phyloP scores from a whole-genome alignment of 2,113 vertebrate genomes.

The Asarcornis scutulata region DNA sequence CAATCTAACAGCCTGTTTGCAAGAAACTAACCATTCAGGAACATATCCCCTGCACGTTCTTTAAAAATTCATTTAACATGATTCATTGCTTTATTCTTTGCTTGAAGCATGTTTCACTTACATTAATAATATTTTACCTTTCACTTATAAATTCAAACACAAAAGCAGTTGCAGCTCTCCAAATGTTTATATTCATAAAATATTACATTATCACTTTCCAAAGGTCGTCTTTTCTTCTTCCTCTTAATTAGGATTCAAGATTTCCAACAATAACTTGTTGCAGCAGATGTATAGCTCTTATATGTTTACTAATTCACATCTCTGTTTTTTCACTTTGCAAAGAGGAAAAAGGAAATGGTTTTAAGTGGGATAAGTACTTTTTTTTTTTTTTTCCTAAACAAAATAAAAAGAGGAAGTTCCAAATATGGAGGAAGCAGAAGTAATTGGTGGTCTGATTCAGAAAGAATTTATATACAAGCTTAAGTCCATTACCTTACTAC shows the following conservation, averaged over 20 bases:
- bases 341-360: constrained; percentile 55
- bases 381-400: neutral
- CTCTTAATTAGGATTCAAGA: constrained; percentile 77
- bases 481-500: neutral
- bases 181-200: constrained; percentile 58
- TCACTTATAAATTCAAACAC: constrained; percentile 44
- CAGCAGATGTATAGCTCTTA: constrained; percentile 35
- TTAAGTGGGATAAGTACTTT: neutral
- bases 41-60: constrained; percentile 36
- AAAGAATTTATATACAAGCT: neutral
- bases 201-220: constrained; percentile 49
- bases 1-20: constrained; percentile 33
- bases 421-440: neutral
- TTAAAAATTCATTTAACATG: constrained; percentile 51
- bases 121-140: constrained; percentile 70
- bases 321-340: constrained; percentile 73
- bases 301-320: constrained; percentile 50
- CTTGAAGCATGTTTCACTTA: constrained; percentile 63
- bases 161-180: neutral
- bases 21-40: constrained; percentile 16
- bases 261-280: constrained; percentile 38
- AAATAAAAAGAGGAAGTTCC: constrained; percentile 15
- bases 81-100: constrained; percentile 18
- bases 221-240: constrained; percentile 39
- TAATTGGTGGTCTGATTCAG: neutral